Base-by-base conservation (phyloP, 2,113 vertebrate species). In the Heteronetta atricapilla region DNA sequence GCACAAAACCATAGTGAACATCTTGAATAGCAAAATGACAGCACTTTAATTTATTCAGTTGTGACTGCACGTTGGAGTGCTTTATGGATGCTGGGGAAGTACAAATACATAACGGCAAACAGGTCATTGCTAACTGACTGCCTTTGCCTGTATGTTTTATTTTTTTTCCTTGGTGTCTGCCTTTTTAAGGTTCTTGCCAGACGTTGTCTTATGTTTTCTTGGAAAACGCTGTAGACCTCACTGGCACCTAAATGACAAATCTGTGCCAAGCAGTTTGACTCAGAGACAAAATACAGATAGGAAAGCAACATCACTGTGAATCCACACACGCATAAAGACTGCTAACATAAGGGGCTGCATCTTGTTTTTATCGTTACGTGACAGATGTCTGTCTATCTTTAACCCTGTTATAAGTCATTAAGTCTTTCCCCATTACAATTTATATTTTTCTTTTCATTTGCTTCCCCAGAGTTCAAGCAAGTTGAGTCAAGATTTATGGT, bases 281-380 rank as follows among this genome's bases (percentile, higher is more conserved):
- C 64, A 56, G 56, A 50, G 25, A 10, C 6, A 75, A 84, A 81
- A 72, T 63, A 17, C 29, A 55, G 23, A 74, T 4, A 69, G 36
- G 31, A 73, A 50, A 88, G 59, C 6, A 73, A 46, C 6, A 12
- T 20, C 87, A 72, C 34, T 6, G 0, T 8, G 36, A 83, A 50
- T 2, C 10, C 0, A 0, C n/a, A 33, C 0, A 0, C 63, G 20
- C 10, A 46, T 25, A 53, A 75, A 28, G 13, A 46, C 46, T 83
- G 8, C 29, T 56, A 13, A 84, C 84, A 72, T 21, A 74, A 68
- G 17, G 28, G 31, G 28, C 20, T 67, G 46, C 36, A 33, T 3
- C 15, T 25, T 81, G 13, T 0, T 78, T 93, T 78, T 67, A 28
- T 48, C 20, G 29, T 14, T 52, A 8, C 8, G 13, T 81, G 53